Evolutionary conservation across 2,797 vertebrate genomes (phyloP), one percentile per base, ranked within the genome.

Genomic region (Remorina albescens): DNA sequence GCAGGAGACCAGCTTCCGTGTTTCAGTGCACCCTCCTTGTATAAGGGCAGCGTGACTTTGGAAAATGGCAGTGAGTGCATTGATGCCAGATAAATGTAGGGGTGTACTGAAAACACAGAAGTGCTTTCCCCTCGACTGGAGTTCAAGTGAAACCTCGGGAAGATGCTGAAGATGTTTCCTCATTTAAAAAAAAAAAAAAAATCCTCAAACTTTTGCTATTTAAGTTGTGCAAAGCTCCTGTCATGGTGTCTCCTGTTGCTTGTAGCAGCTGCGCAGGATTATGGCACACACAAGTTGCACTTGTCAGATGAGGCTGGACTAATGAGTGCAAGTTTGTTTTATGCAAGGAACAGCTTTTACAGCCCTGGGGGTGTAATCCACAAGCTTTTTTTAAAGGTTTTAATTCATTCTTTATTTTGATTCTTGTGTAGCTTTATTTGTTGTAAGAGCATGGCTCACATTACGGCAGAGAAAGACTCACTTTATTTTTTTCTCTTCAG

Each of bases 191-290:
- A 76, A 75, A 57, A 16, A 30, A 30, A 30, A 30, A 30, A 30
- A 30, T 30, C 66, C 53, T 66, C 42, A 73, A 84, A 84, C 68
- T 73, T 83, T 66, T 67, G 47, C 77, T 82, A 65, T 79, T 88
- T 83, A 63, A 70, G 84, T 86, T 87, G 41, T 55, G 69, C 53
- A 23, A 49, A 82, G 81, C 81, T 88, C 73, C 69, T 86, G 74
- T 76, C 23, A 55, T 62, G 64, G 71, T 59, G 74, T 85, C 78
- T 85, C 65, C 83, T 80, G 84, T 84, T 86, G 65, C 64, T 51
- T 37, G 78, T 82, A 76, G 80, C 91, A 92, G 89, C 90, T 93
- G 88, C 84, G 76, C 54, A 39, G 80, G 78, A 91, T 92, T 92
- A 92, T 85, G 77, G 83, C 85, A 74, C 88, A 81, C 85, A 80